Conservation (phyloP, 2,888 invertebrate genomes). For the Tolmerus cingulatus region DNA sequence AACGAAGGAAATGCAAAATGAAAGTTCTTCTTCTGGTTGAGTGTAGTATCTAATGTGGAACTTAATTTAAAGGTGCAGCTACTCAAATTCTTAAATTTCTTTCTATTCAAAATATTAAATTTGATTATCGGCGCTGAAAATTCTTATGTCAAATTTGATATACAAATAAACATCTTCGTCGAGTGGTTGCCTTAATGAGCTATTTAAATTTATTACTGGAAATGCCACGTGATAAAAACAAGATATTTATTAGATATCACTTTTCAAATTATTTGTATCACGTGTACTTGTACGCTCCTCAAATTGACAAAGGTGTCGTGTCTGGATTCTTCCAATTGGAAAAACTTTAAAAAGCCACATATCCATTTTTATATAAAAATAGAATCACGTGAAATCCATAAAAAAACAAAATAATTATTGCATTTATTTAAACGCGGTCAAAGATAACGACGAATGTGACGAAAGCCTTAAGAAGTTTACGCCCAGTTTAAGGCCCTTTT, state of each 20-base stretch:
- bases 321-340: background rate
- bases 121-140: no score
- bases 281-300: background rate
- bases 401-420: background rate
- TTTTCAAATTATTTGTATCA: background rate
- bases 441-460: conserved; percentile 1
- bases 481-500: background rate
- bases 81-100: no score
- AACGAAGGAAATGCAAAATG: no score
- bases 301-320: background rate
- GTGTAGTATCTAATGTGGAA: no score
- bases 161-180: no score
- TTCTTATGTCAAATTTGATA: no score
- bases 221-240: background rate
- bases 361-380: background rate
- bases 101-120: no score
- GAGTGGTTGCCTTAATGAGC: no score
- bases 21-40: no score
- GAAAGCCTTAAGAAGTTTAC: background rate
- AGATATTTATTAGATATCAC: background rate
- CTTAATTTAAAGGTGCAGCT: no score
- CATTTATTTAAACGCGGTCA: background rate
- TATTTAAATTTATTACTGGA: background rate
- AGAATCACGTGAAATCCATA: background rate
- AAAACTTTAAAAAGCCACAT: background rate